Conservation (phyloP, 2,113 vertebrate genomes). For the Scytalopus superciliaris region DNA sequence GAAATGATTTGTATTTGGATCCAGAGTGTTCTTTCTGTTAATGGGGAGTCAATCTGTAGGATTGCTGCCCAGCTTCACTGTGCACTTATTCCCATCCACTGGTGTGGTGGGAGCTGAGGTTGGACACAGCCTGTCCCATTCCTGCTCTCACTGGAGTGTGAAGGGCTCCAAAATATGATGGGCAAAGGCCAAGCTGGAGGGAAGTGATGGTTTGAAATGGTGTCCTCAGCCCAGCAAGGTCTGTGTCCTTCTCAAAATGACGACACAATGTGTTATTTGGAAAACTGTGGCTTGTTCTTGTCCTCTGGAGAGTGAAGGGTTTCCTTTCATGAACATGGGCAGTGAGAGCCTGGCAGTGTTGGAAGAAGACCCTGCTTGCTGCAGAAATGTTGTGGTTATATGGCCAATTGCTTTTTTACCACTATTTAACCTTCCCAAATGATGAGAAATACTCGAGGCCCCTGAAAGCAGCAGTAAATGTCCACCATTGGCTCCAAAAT, state of each 20-base stretch:
- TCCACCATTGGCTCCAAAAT: neutral
- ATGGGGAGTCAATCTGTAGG: rapidly evolving
- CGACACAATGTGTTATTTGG: neutral
- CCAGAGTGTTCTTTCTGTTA: neutral
- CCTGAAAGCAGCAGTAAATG: neutral
- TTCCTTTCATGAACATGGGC: neutral
- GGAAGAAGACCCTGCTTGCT: rapidly evolving
- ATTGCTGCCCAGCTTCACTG: neutral
- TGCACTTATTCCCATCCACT: neutral
- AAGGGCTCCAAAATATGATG: neutral
- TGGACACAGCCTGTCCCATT: neutral
- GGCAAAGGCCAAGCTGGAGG: neutral
- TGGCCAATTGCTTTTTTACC: neutral
- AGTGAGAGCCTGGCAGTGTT: rapidly evolving
- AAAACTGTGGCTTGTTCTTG: neutral
- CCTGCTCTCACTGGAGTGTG: rapidly evolving
- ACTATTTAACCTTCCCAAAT: neutral
- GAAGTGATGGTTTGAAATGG: neutral
- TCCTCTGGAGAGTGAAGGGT: neutral
- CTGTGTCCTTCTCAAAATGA: neutral
- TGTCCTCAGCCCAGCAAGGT: no score
- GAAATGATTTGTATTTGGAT: neutral
- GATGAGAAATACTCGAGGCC: neutral
- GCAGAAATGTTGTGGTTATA: neutral
- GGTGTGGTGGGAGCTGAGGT: neutral